Percentiles rank a stretch among this genome's conserved stretches.
phyloP scores from a whole-genome alignment of 2,797 vertebrate species.

The Ptychadena robeensis region DNA sequence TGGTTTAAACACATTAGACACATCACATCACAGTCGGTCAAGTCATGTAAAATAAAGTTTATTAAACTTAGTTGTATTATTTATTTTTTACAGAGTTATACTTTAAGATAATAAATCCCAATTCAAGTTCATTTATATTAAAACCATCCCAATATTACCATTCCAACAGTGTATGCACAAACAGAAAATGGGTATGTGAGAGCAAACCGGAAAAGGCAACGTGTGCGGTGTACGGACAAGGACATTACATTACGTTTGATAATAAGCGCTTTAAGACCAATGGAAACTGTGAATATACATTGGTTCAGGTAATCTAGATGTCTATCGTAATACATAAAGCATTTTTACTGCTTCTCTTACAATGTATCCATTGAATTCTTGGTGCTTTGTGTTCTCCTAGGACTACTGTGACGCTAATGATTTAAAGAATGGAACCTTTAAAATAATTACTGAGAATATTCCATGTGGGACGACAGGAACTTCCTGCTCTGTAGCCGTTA shows the following conservation, averaged over 20 bases:
- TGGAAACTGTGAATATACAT: slow-evolving; percentile 78
- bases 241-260: slow-evolving; percentile 79
- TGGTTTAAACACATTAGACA: too few relatives aligned
- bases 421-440: slow-evolving; percentile 70
- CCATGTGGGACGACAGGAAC: slow-evolving; percentile 79
- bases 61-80: too few relatives aligned
- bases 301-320: slow-evolving; percentile 72
- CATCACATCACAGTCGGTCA: too few relatives aligned
- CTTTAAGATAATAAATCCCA: too few relatives aligned
- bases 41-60: too few relatives aligned
- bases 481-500: slow-evolving; percentile 80
- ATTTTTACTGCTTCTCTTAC: background rate
- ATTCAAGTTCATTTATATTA: too few relatives aligned
- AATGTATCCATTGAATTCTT: background rate
- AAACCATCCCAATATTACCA: background rate
- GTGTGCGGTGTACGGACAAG: slow-evolving; percentile 78
- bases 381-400: background rate
- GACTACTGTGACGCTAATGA: slow-evolving; percentile 70
- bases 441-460: slow-evolving; percentile 78
- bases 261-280: slow-evolving; percentile 73
- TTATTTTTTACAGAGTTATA: too few relatives aligned
- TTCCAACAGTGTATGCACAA: slow-evolving; percentile 71
- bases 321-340: background rate
- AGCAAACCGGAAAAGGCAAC: slow-evolving; percentile 70
- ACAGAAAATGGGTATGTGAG: slow-evolving; percentile 75